Evolutionary conservation across 2,888 invertebrate species (phyloP), one percentile per base, ranked within the genome.

Genomic region (Andricus curvator): DNA sequence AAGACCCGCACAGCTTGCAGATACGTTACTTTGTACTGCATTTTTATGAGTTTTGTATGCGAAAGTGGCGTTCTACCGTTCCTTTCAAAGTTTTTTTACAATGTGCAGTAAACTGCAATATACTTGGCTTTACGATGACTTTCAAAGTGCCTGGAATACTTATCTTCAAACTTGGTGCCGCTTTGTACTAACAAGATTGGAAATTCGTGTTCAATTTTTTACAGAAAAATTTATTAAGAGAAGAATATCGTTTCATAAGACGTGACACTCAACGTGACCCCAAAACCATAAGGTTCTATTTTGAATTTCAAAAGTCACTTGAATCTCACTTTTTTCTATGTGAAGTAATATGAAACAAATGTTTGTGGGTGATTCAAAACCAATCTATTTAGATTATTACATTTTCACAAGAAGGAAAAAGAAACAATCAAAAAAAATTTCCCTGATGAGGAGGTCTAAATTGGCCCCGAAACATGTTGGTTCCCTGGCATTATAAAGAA

Each of bases 71-170:
- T 62, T 25, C 25, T 25, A 62, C 29, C 25, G 6, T 51, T 48
- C 25, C 70, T 70, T 70, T 70, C 51, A 70, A 70, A 70, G n/a
- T 67, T 68, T 70, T 67, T 67, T 70, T 29, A 22, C 11, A 70
- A 13, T 48, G 13, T 17, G 48, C 70, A 25, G 17, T 70, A 70
- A 70, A 70, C 70, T 70, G 51, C 25, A 44, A 20, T 51, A 70
- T 48, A 48, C 20, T 48, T 48, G 25, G 4, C 20, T 70, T 70
- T 70, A 70, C 48, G 51, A 70, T 48, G 48, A 48, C 70, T 44
- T 48, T 70, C 48, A 70, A 70, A 70, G 68, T 70, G 9, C 25
- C 48, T 29, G 15, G 17, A 29, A 70, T 70, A 70, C 20, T 70
- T 20, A 20, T 29, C 29, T 48, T 48, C 48, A 51, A 67, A 67